Evolutionary conservation across 2,113 vertebrate species (phyloP).

Genomic region (Tyrannus savana): DNA sequence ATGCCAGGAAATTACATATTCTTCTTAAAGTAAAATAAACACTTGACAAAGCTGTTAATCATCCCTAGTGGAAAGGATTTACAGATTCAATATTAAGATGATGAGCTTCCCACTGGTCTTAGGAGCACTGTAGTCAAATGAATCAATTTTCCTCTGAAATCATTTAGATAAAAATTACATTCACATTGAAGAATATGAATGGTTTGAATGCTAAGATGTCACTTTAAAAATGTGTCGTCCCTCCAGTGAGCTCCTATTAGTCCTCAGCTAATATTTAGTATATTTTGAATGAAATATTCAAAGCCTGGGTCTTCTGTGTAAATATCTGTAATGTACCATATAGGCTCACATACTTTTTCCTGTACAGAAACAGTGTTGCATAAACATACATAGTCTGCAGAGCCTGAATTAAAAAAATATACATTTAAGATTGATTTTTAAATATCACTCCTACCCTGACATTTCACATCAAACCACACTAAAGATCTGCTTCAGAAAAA

Average conservation of each 20-base stretch:
- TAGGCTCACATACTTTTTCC: neutral
- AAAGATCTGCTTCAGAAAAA: conserved; percentile 13
- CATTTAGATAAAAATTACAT: conserved; percentile 78
- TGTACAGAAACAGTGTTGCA: neutral
- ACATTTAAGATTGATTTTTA: conserved; percentile 15
- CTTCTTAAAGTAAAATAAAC: conserved; percentile 84
- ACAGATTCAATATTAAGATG: conserved; percentile 82
- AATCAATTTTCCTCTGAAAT: conserved; percentile 79
- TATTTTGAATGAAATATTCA: conserved; percentile 53
- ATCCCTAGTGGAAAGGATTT: conserved; percentile 81
- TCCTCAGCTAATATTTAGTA: conserved; percentile 66
- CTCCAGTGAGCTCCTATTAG: conserved; percentile 55
- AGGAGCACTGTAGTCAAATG: conserved; percentile 80
- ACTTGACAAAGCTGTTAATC: conserved; percentile 82
- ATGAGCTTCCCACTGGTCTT: conserved; percentile 78
- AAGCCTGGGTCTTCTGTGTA: neutral
- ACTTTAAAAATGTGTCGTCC: conserved; percentile 68
- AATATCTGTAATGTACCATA: neutral
- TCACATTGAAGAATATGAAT: conserved; percentile 72
- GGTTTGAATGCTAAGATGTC: conserved; percentile 74
- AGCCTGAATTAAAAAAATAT: neutral
- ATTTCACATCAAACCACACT: conserved; percentile 1
- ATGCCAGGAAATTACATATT: conserved; percentile 78
- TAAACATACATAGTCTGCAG: neutral
- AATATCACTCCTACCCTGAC: neutral